Evolutionary conservation across 2,888 invertebrate species (phyloP), one percentile per base, ranked within the genome.

Genomic region (Heteropelma amictum): DNA sequence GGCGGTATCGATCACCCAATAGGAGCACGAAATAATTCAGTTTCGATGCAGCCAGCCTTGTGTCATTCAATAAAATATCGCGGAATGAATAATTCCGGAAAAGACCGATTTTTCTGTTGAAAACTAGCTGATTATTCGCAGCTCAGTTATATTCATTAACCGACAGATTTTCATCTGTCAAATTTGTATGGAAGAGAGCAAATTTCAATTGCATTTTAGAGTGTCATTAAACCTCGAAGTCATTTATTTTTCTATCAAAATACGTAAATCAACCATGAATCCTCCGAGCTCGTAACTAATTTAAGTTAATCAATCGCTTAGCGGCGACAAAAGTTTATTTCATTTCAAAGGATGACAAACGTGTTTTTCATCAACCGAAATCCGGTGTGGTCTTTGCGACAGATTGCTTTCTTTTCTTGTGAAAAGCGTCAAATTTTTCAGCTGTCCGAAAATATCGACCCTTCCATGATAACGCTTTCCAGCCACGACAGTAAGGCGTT

Each of bases 1-100:
- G 35, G 14, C 8, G 28, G 56, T 71, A 71, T 75, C 61, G 63
- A 71, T 75, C 61, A 61, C 23, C 38, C 54, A 51, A 49, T 42
- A 12, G 47, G 33, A 23, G 19, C 58, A 61, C 17, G 47, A 5
- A 47, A 45, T 61, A 30, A 60, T 70, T 60, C 56, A 14, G 45
- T 60, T 58, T 38, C 33, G 21, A 42, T 68, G 47, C n/a, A 56
- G 33, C 19, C 14, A 49, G 26, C 12, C 40, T 23, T 17, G 14
- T 42, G 65, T 17, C 28, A 40, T 5, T 51, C 30, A 12, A 30
- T 14, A 14, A 12, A 17, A 19, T 26, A 21, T 28, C 28, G 35
- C 58, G 21, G 14, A 68, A 56, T 45, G 54, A 47, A 64, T 64
- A 51, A 14, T 40, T 30, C 6, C n/a, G 40, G 40, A 21, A 53